Evolutionary conservation across 2,888 invertebrate genomes (phyloP), one percentile per base, ranked within the genome.

Genomic region (Drosophila borborema): DNA sequence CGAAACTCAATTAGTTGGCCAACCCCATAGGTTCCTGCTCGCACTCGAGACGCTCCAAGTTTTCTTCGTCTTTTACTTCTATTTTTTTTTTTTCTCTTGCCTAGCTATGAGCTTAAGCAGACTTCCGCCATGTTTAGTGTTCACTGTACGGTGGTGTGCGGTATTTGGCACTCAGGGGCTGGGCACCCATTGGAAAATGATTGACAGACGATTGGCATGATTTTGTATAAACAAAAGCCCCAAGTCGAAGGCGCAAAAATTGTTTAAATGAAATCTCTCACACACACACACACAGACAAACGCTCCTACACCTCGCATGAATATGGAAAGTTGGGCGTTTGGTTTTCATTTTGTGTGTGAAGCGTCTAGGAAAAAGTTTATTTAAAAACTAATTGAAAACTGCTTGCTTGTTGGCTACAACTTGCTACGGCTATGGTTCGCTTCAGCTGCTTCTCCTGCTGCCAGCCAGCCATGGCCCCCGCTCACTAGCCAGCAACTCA

Each of bases 131-230:
- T 88, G 74, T 71, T 77, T 48, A 49, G 51, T 70, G 74, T 58
- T 54, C 49, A 51, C 43, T 36, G 66, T 66, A 55, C 66, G 46
- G 40, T n/a, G 48, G 36, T 38, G 34, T 59, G 23, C 53, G 53
- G 16, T 54, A 20, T 28, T 14, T 28, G 40, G 31, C 49, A 65
- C 34, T 70, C 46, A 58, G 58, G 59, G 55, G 64, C 62, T 63
- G 78, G 68, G 51, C 51, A 51, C 73, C 84, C 72, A 89, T 85
- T 85, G 74, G 81, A 81, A 74, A 80, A 81, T 91, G 91, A 92
- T 92, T 91, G 91, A 92, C 91, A 91, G 85, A 83, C 92, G 91
- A 91, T 91, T 91, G 91, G 92, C 91, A 91, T 90, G 88, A 90
- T 87, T 91, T 84, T 89, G 78, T 90, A 82, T 91, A 91, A 91